Evolutionary conservation across 1,140 invertebrate species (phyloP).

Genomic region (Cotesia vestalis): DNA sequence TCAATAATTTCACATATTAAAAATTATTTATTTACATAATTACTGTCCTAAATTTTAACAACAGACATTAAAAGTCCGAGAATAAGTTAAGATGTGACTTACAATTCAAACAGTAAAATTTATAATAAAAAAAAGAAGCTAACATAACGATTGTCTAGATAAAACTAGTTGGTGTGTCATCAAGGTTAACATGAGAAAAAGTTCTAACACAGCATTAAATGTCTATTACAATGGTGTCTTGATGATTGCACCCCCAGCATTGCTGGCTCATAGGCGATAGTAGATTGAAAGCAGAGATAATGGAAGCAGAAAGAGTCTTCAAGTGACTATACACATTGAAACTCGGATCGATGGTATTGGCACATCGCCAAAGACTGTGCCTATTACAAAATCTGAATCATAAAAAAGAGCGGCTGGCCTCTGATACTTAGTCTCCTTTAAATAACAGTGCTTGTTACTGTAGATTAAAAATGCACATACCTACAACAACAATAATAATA

Average conservation of each 20-base stretch:
- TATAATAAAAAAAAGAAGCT: background rate
- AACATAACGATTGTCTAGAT: background rate
- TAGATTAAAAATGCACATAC: constrained; percentile 2
- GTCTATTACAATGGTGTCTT: constrained; percentile 14
- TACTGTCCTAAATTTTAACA: too few species aligned
- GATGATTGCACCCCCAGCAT: constrained; percentile 1
- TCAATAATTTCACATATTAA: too few species aligned
- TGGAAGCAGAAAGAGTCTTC: constrained; percentile 24
- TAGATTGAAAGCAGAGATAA: constrained; percentile 23
- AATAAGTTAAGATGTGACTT: background rate
- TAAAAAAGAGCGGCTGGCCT: constrained; percentile 26
- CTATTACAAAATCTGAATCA: constrained; percentile 31
- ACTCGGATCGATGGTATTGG: constrained; percentile 31
- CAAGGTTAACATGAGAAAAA: constrained; percentile 20
- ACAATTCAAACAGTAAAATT: background rate
- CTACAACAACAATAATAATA: background rate
- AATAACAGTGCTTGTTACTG: constrained; percentile 9
- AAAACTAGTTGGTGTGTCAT: background rate
- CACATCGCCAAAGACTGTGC: constrained; percentile 30
- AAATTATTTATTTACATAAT: too few species aligned
- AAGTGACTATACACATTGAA: constrained; percentile 19
- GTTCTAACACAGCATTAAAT: constrained; percentile 22
- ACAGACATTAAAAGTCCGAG: too few species aligned
- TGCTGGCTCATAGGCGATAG: constrained; percentile 6
- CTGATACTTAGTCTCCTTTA: background rate